Conservation (phyloP, 2,113 vertebrate species). For the Zapus hudsonius region DNA sequence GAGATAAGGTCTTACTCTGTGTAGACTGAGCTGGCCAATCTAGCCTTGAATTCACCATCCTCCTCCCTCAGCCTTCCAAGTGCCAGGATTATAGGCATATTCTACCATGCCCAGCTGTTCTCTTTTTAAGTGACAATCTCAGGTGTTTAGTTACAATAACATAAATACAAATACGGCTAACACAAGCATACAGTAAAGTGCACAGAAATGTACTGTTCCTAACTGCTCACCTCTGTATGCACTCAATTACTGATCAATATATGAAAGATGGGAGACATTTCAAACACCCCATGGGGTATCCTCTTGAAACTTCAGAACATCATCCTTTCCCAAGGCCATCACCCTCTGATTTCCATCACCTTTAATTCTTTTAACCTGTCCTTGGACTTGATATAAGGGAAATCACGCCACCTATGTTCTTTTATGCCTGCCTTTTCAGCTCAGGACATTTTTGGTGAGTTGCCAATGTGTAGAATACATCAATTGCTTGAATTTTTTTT, state of each 20-base stretch:
- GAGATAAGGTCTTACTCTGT: neutral
- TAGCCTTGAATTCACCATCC: neutral
- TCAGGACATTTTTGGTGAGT: neutral
- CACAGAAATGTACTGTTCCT: neutral
- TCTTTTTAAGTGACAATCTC: neutral
- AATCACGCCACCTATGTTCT: neutral
- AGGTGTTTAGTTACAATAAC: neutral
- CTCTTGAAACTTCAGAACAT: neutral
- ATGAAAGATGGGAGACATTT: neutral
- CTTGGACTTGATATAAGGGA: neutral
- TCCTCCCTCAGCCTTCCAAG: neutral
- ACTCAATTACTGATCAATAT: neutral
- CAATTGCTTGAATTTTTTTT: neutral
- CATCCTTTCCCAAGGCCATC: fast-evolving
- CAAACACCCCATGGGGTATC: neutral
- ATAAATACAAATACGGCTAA: neutral
- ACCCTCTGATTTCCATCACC: neutral
- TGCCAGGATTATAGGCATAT: neutral
- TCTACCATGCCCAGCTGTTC: neutral
- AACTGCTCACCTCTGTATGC: neutral
- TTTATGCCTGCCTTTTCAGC: neutral
- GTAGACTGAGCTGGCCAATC: too few relatives aligned
- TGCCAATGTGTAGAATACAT: neutral
- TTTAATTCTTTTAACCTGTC: neutral
- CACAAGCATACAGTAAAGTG: neutral